Conservation (phyloP, 2,113 vertebrate genomes). For the Gracilinanus agilis region DNA sequence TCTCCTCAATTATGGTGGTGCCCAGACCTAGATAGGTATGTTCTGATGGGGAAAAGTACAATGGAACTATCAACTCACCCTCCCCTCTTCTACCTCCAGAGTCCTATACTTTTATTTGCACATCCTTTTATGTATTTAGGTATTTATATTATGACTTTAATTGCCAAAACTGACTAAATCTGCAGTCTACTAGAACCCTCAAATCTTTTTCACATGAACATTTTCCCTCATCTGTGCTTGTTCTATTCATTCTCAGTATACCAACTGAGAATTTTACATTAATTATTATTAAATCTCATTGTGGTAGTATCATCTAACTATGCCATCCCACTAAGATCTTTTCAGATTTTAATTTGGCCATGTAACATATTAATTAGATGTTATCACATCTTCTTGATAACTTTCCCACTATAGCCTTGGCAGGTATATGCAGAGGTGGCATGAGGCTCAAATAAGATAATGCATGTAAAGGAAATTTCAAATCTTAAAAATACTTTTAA, state of each 20-base stretch:
- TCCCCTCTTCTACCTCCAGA: too few species aligned
- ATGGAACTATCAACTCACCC: background rate
- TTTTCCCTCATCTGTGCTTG: background rate
- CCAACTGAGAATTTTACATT: background rate
- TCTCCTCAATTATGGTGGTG: background rate
- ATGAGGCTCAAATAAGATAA: background rate
- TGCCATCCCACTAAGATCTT: background rate
- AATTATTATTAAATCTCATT: background rate
- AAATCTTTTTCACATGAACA: background rate
- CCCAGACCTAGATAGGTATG: background rate
- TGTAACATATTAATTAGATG: background rate
- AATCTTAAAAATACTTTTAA: background rate
- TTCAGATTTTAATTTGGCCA: background rate
- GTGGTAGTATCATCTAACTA: background rate
- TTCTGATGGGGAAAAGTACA: background rate
- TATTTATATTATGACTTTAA: background rate
- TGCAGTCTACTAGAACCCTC: background rate
- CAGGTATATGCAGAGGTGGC: background rate
- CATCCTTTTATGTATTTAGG: too few species aligned
- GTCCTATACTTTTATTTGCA: background rate
- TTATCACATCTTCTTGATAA: background rate
- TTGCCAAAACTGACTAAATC: background rate
- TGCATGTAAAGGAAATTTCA: background rate
- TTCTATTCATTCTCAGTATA: background rate
- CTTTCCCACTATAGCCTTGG: background rate